A percentile compares a stretch with the other conserved stretches of the same genome.
These are phyloP conservation scores for Damaliscus lunatus DNA, from an alignment of 2,113 vertebrate genomes.

Conservation along the genomic window DNA sequence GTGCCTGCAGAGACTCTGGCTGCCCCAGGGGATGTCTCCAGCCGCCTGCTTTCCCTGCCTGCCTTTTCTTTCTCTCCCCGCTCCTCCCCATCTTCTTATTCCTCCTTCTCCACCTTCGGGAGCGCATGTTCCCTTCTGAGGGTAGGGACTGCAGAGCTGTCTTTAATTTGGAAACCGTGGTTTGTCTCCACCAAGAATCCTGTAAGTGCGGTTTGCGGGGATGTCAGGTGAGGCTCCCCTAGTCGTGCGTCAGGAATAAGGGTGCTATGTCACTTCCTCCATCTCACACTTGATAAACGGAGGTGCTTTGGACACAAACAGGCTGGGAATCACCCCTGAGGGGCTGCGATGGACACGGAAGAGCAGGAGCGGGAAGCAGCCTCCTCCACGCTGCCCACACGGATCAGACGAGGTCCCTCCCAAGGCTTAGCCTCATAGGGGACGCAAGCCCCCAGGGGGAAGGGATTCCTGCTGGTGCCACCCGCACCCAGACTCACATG, in stretches of 20 bases:
- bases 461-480: not conserved
- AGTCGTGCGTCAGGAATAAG: not conserved
- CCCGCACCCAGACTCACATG: not conserved
- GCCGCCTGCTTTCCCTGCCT: not conserved
- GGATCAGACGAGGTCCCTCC: not conserved
- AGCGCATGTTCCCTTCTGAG: not conserved
- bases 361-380: not conserved
- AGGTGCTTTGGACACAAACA: not conserved
- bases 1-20: not conserved
- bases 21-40: not conserved
- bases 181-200: not conserved
- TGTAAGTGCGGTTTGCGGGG: not conserved
- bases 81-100: rapidly evolving
- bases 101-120: not conserved
- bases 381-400: rapidly evolving
- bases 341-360: not conserved
- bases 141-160: not conserved
- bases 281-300: not conserved
- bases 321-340: not conserved
- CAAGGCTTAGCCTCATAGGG: too few relatives aligned
- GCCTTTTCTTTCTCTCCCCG: not conserved
- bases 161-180: not conserved
- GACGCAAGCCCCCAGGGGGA: not conserved
- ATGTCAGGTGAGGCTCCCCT: not conserved
- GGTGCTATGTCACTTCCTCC: not conserved